Evolutionary conservation across 2,888 invertebrate species (phyloP).

Genomic region (Xanthorhoe spadicearia): DNA sequence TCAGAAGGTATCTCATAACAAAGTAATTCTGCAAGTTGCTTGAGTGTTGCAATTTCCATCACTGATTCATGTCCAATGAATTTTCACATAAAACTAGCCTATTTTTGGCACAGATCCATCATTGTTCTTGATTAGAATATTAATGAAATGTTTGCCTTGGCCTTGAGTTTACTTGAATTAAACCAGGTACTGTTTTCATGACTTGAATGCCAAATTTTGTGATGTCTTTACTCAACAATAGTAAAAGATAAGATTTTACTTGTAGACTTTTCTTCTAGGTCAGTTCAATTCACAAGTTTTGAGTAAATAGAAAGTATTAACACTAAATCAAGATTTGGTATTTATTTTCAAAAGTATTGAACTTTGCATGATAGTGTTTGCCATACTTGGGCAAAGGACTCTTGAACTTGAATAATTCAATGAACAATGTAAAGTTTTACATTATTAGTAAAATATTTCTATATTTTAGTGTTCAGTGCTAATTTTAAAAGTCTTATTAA

Average conservation of each 20-base stretch:
- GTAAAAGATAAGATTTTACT: background rate
- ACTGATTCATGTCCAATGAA: no score
- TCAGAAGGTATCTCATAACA: no score
- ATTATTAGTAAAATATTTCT: no score
- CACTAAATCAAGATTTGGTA: background rate
- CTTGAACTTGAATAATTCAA: no score
- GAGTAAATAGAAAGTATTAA: background rate
- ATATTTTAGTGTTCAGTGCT: no score
- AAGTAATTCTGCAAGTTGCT: no score
- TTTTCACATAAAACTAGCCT: background rate
- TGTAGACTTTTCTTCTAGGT: background rate
- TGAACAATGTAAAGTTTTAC: no score
- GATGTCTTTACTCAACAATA: background rate
- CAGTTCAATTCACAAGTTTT: slow-evolving; percentile 1
- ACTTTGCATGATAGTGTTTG: no score
- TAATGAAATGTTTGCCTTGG: background rate
- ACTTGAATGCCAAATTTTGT: background rate
- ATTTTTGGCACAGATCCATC: background rate
- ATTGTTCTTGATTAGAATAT: background rate
- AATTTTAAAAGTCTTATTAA: no score
- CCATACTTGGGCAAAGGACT: no score
- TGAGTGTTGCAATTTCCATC: no score
- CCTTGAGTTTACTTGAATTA: background rate
- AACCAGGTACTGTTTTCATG: background rate
- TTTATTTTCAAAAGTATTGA: background rate